Conservation (phyloP, 2,113 vertebrate species). For the Chauna torquata region DNA sequence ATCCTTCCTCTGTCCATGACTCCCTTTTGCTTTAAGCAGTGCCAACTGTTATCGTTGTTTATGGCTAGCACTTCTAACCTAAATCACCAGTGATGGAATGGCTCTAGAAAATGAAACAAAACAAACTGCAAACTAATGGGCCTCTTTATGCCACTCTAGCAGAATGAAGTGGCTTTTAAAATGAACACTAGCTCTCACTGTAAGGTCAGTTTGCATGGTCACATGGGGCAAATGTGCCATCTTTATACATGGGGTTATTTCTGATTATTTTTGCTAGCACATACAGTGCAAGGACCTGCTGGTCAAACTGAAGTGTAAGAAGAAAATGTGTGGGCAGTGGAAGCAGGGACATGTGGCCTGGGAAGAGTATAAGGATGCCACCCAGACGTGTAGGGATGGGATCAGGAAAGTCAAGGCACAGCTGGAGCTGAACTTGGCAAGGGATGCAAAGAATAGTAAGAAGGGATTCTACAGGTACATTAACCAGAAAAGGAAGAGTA, state of each 20-base stretch:
- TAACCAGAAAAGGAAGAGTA: too few species aligned
- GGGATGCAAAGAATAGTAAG: neutral
- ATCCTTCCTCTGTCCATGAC: rapidly evolving
- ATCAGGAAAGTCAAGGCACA: neutral
- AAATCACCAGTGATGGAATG: rapidly evolving
- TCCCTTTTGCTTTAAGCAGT: neutral
- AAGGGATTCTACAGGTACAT: neutral
- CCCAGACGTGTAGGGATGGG: too few species aligned
- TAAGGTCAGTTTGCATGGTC: neutral
- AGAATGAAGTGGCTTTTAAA: neutral
- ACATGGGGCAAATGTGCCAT: neutral
- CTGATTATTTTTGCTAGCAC: neutral
- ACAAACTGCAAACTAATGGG: neutral
- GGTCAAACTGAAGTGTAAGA: too few species aligned
- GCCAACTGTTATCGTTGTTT: rapidly evolving
- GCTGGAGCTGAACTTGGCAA: neutral
- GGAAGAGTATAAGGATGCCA: neutral
- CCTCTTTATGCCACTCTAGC: neutral
- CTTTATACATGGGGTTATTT: neutral
- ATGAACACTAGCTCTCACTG: neutral
- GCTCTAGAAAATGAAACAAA: neutral
- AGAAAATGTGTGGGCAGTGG: too few species aligned
- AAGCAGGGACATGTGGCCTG: too few species aligned
- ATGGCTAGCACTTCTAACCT: neutral
- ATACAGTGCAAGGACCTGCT: too few species aligned